These are phyloP conservation scores for Ophraella communa DNA, from an alignment of 2,888 invertebrate species.

Conservation along the genomic window DNA sequence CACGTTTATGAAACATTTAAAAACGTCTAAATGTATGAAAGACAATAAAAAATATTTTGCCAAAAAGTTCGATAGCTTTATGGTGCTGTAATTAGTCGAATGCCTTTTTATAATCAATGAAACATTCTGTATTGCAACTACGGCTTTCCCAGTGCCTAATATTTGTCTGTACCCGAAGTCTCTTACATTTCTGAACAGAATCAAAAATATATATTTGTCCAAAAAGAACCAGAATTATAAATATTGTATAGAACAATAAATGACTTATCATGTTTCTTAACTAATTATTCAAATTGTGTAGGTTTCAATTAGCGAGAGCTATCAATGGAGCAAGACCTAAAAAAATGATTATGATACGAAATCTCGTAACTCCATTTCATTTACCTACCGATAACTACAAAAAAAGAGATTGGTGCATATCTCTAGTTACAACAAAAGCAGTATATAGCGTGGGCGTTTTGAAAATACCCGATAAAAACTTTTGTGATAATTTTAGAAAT, in stretches of 20 bases:
- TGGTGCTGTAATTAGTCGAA: too few relatives aligned
- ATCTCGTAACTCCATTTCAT: not conserved
- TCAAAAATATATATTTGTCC: too few relatives aligned
- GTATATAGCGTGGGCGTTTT: not conserved
- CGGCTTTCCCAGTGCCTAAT: too few relatives aligned
- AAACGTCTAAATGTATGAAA: slow-evolving; percentile 15
- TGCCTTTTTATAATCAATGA: too few relatives aligned
- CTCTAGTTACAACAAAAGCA: not conserved
- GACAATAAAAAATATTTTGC: slow-evolving; percentile 5
- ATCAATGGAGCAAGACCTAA: not conserved
- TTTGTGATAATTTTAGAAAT: not conserved
- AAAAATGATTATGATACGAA: not conserved
- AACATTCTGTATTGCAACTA: too few relatives aligned
- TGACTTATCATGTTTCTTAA: too few relatives aligned
- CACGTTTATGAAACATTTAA: slow-evolving; percentile 28
- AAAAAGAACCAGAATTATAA: too few relatives aligned
- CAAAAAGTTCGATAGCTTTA: too few relatives aligned
- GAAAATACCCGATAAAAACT: not conserved
- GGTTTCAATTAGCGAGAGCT: not conserved
- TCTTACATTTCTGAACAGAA: too few relatives aligned
- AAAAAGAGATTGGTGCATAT: not conserved
- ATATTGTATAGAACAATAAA: too few relatives aligned
- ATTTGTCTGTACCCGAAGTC: too few relatives aligned
- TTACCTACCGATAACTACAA: not conserved
- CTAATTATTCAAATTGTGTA: not conserved